A percentile compares a stretch with the other conserved stretches of the same genome.
These are phyloP conservation scores for Ifrita kowaldi DNA, from an alignment of 2,113 vertebrate genomes.

Conservation along the genomic window DNA sequence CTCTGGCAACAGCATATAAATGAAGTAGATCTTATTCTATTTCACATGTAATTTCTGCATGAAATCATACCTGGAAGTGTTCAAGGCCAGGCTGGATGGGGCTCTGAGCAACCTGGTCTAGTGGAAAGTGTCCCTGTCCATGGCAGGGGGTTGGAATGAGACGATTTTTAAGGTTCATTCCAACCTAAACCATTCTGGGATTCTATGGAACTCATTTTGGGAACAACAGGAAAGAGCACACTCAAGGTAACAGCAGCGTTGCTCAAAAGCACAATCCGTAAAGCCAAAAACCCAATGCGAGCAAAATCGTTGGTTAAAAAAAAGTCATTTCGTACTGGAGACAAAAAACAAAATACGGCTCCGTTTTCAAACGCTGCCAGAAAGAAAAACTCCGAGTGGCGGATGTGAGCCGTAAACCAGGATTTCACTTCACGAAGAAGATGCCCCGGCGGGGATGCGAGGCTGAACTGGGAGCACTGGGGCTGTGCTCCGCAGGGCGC, in stretches of 20 bases:
- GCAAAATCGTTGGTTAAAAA: background rate
- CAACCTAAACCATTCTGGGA: background rate
- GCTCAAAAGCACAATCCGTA: background rate
- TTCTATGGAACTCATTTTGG: background rate
- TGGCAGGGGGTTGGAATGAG: background rate
- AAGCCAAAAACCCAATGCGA: accelerated
- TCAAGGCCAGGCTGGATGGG: background rate
- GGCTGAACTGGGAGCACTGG: background rate
- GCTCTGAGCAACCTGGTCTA: background rate
- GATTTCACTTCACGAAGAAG: background rate
- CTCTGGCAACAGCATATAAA: background rate
- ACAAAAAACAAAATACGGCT: background rate
- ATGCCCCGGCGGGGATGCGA: background rate
- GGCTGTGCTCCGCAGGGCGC: accelerated
- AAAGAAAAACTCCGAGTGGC: background rate
- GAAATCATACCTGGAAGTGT: background rate
- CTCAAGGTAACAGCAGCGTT: background rate
- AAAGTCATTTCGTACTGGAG: accelerated
- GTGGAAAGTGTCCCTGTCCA: background rate
- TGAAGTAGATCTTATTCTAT: background rate
- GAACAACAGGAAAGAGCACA: background rate
- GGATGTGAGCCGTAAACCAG: accelerated
- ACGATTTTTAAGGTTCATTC: background rate
- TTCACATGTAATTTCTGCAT: background rate
- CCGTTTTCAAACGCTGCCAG: accelerated